Percentiles rank a stretch among this genome's conserved stretches.
Evolutionary conservation across 2,797 vertebrate species (phyloP).

Genomic region (Sebastes taczanowskii): DNA sequence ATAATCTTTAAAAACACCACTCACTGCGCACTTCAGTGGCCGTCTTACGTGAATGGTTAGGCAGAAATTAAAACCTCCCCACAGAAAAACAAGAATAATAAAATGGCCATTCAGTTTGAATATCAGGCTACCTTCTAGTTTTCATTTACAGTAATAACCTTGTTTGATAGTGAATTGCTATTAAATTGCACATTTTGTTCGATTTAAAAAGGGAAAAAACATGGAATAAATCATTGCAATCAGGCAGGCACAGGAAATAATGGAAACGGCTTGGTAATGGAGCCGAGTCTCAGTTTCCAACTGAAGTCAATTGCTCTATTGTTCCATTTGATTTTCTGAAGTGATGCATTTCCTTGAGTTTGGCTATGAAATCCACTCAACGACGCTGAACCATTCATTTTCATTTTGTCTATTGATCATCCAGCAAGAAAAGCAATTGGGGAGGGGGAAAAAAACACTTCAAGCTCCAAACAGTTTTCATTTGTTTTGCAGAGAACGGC

Average conservation of each 20-base stretch:
- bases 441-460: constrained; percentile 2
- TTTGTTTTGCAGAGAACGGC: constrained; percentile 56
- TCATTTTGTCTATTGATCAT: constrained; percentile 66
- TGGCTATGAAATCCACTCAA: constrained; percentile 38
- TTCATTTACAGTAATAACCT: constrained; percentile 2
- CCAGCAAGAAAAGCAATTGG: constrained; percentile 27
- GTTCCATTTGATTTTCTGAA: constrained; percentile 58
- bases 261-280: constrained; percentile 3
- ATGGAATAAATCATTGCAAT: constrained; percentile 29
- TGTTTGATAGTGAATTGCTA: neutral
- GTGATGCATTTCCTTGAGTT: constrained; percentile 53
- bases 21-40: neutral
- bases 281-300: constrained; percentile 24
- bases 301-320: constrained; percentile 35
- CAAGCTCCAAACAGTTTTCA: constrained; percentile 16
- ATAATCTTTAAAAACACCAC: neutral
- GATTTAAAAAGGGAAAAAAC: neutral
- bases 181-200: neutral
- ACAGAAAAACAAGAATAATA: neutral
- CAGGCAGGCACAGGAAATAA: constrained; percentile 19
- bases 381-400: constrained; percentile 52
- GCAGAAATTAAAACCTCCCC: neutral
- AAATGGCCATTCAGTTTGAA: neutral
- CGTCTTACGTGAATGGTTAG: neutral
- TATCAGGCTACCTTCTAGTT: neutral